phyloP scores from a whole-genome alignment of 2,888 invertebrate genomes.

The Ennomos fuscantarius region DNA sequence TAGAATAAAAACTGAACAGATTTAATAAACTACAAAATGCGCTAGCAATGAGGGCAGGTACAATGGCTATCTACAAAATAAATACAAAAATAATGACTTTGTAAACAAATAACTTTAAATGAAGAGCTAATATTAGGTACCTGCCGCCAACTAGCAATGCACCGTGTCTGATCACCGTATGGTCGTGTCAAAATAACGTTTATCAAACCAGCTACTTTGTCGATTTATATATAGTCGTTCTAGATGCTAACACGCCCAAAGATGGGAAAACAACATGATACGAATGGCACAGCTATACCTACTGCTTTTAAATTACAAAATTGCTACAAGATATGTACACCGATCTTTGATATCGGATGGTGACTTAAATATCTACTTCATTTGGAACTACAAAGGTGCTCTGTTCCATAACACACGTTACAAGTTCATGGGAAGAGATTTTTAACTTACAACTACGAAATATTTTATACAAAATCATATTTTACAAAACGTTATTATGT shows the following conservation, averaged over 20 bases:
- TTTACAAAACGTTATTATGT: constrained; percentile 68
- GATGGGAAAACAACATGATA: constrained; percentile 38
- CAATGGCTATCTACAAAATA: constrained; percentile 16
- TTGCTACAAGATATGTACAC: constrained; percentile 35
- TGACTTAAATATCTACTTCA: constrained; percentile 44
- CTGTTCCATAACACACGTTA: constrained; percentile 48
- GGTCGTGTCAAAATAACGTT: constrained; percentile 16
- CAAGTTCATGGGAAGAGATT: constrained; percentile 61
- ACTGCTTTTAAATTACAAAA: constrained; percentile 35
- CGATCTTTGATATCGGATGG: constrained; percentile 36
- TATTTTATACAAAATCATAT: constrained; percentile 49
- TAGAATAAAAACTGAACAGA: constrained; percentile 61
- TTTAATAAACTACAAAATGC: constrained; percentile 29
- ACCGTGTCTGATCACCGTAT: constrained; percentile 18
- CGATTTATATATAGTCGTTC: constrained; percentile 7
- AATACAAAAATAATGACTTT: constrained; percentile 21
- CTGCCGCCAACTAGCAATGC: constrained; percentile 19
- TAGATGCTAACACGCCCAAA: constrained; percentile 30
- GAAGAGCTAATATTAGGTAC: constrained; percentile 14
- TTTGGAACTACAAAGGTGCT: constrained; percentile 53
- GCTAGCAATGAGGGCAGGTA: constrained; percentile 34
- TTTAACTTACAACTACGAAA: constrained; percentile 51
- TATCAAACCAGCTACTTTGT: constrained; percentile 11
- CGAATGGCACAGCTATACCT: constrained; percentile 52
- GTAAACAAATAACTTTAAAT: constrained; percentile 17